Conservation (phyloP, 2,797 vertebrate genomes). For the Galago senegalensis region DNA sequence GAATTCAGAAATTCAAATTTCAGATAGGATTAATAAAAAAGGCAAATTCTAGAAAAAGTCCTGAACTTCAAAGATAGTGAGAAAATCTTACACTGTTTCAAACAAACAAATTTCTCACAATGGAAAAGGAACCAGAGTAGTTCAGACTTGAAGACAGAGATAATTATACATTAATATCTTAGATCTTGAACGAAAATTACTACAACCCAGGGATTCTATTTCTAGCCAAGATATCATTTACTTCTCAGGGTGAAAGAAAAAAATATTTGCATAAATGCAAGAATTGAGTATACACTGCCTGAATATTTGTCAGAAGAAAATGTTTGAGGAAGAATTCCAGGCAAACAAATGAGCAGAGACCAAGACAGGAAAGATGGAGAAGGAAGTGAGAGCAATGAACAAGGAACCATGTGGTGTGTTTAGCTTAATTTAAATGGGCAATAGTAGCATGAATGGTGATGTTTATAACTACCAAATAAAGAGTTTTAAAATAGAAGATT, state of each 20-base stretch:
- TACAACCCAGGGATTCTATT: neutral
- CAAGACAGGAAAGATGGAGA: neutral
- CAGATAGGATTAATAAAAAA: neutral
- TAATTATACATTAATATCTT: neutral
- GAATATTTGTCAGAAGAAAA: neutral
- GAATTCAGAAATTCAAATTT: neutral
- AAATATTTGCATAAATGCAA: neutral
- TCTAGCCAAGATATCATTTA: neutral
- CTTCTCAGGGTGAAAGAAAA: neutral
- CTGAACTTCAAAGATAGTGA: neutral
- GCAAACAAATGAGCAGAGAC: neutral
- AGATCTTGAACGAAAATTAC: neutral
- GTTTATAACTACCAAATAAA: neutral
- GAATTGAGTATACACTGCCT: neutral
- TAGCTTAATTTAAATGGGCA: neutral
- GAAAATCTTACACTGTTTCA: neutral
- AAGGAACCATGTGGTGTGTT: neutral
- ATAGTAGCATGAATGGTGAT: neutral
- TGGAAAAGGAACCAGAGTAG: neutral
- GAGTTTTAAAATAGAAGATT: neutral
- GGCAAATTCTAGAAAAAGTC: neutral
- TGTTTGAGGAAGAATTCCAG: constrained; percentile 8
- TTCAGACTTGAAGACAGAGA: neutral
- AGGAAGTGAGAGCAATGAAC: neutral
- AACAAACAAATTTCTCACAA: neutral